A percentile compares a stretch with the other conserved stretches of the same genome.
Conservation (phyloP, 2,888 invertebrate genomes). For the Trissolcus japonicus region DNA sequence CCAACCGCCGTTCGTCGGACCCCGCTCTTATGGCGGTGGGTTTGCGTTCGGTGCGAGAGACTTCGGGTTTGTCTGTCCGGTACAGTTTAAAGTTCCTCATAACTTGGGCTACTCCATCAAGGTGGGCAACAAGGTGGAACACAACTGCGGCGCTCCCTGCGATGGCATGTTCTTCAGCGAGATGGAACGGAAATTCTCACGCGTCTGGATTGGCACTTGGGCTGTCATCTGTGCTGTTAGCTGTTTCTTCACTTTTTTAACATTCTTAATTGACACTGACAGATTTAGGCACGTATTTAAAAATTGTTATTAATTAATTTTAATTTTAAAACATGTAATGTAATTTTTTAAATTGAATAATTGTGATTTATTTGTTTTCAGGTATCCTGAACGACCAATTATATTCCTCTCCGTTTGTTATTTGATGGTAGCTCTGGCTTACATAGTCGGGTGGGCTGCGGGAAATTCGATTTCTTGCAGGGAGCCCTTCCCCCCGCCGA, state of each 20-base stretch:
- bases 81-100: slow-evolving; percentile 89
- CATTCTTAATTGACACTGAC: slow-evolving; percentile 95
- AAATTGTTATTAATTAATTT: too few species aligned
- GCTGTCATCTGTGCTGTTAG: slow-evolving; percentile 92
- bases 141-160: slow-evolving; percentile 93
- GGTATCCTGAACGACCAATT: slow-evolving; percentile 98
- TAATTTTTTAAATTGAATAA: too few species aligned
- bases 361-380: slow-evolving; percentile 61
- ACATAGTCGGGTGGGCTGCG: slow-evolving; percentile 90
- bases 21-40: slow-evolving; percentile 62
- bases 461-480: slow-evolving; percentile 90
- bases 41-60: slow-evolving; percentile 79
- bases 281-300: slow-evolving; percentile 81
- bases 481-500: slow-evolving; percentile 86
- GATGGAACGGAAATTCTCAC: slow-evolving; percentile 87
- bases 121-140: slow-evolving; percentile 85
- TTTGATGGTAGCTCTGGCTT: slow-evolving; percentile 94
- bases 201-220: slow-evolving; percentile 96
- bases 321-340: too few species aligned
- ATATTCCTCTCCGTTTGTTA: slow-evolving; percentile 98
- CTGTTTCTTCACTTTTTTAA: slow-evolving; percentile 94
- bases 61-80: slow-evolving; percentile 91
- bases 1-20: slow-evolving; percentile 70
- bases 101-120: slow-evolving; percentile 88
- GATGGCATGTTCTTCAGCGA: slow-evolving; percentile 93